Conservation (phyloP, 35 echinoderm and acorn worm genomes). For the Ophiothrix spiculata region DNA sequence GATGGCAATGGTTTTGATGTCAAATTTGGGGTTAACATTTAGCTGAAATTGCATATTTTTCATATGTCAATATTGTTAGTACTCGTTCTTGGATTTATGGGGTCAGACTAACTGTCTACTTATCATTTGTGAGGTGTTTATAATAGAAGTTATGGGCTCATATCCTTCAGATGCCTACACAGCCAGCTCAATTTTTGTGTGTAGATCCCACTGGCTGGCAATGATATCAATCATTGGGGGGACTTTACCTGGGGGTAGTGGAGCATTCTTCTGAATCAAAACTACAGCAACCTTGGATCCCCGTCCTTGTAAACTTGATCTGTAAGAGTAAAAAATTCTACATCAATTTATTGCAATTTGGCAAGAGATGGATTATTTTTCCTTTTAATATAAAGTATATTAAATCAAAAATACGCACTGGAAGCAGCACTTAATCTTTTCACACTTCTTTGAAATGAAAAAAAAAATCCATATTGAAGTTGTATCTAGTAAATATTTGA, state of each 20-base stretch:
- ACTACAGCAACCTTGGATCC: constrained; percentile 90
- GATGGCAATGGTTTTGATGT: too few species aligned
- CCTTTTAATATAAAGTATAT: too few species aligned
- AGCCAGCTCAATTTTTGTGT: background rate
- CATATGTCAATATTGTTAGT: too few species aligned
- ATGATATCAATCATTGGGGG: background rate
- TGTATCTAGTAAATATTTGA: background rate
- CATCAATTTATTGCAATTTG: background rate
- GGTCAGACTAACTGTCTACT: too few species aligned
- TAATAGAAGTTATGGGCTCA: too few species aligned
- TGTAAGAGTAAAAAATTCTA: too few species aligned
- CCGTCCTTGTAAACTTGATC: constrained; percentile 79
- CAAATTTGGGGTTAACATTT: too few species aligned
- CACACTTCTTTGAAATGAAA: background rate
- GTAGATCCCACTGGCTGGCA: background rate
- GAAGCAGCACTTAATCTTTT: too few species aligned
- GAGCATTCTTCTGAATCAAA: constrained; percentile 88
- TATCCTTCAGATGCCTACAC: background rate
- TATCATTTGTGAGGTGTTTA: too few species aligned
- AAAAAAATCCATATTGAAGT: background rate
- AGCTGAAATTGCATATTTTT: too few species aligned
- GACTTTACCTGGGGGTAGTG: constrained; percentile 81
- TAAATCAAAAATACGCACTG: too few species aligned
- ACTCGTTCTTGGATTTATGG: too few species aligned
- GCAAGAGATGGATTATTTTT: background rate